A percentile compares a stretch with the other conserved stretches of the same genome.
Evolutionary conservation across 2,797 vertebrate genomes (phyloP).

Genomic region (Enteromius thamalakanensis): DNA sequence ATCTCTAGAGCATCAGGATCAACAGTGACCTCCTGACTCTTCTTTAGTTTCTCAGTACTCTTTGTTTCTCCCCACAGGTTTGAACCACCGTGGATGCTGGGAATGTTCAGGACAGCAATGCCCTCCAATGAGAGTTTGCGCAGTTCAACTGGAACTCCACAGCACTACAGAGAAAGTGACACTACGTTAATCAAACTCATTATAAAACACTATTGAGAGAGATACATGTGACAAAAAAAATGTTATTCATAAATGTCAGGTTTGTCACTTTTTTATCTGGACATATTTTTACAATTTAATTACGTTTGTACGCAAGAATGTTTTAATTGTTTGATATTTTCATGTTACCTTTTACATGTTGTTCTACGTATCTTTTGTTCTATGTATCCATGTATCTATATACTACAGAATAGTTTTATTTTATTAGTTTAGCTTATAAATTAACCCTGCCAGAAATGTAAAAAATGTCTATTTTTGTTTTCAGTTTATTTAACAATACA

Average conservation of each 20-base stretch:
- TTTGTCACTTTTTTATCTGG: not conserved
- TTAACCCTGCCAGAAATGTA: not conserved
- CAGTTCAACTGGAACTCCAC: conserved; percentile 81
- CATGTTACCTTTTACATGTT: not conserved
- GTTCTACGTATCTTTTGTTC: not conserved
- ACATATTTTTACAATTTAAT: not conserved
- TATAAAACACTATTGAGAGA: not conserved
- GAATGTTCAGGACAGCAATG: conserved; percentile 92
- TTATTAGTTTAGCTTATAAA: not conserved
- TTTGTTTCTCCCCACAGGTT: conserved; percentile 93
- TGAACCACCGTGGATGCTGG: conserved; percentile 92
- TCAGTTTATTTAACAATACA: too few relatives aligned
- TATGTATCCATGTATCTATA: too few relatives aligned
- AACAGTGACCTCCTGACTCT: conserved; percentile 76
- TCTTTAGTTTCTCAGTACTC: conserved; percentile 75
- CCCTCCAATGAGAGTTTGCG: conserved; percentile 80
- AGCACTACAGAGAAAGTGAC: conserved; percentile 75
- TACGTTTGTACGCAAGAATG: not conserved
- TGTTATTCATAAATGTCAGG: not conserved
- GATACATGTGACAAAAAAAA: too few relatives aligned
- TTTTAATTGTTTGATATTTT: not conserved
- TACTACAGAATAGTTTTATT: not conserved
- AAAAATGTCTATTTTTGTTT: not conserved
- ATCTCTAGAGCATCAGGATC: conserved; percentile 84
- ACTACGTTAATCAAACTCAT: not conserved